Evolutionary conservation across 2,113 vertebrate species (phyloP).

Genomic region (Pimephales promelas): DNA sequence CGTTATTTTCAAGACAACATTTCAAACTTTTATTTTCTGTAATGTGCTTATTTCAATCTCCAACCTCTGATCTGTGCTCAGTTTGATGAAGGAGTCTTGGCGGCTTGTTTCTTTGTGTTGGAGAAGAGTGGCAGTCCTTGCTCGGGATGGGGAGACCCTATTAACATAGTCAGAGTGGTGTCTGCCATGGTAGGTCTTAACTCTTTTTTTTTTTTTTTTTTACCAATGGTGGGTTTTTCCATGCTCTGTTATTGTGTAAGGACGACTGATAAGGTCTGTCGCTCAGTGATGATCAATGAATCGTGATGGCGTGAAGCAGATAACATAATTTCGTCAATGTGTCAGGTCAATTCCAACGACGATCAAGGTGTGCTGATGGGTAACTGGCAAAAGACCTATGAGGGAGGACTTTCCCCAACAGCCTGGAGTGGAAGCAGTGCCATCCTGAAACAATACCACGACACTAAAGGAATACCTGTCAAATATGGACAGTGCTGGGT

Average conservation of each 20-base stretch:
- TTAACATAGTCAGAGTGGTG: slow-evolving; percentile 76
- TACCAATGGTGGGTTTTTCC: background rate
- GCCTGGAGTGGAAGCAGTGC: slow-evolving; percentile 89
- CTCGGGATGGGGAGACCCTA: slow-evolving; percentile 76
- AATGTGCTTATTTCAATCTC: slow-evolving; percentile 69
- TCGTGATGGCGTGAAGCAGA: background rate
- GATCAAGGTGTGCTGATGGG: slow-evolving; percentile 87
- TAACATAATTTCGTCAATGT: background rate
- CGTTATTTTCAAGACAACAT: too few relatives aligned
- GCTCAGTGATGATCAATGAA: background rate
- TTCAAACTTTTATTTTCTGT: background rate
- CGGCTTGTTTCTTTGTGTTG: background rate
- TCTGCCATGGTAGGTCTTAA: slow-evolving; percentile 73
- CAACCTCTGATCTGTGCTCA: slow-evolving; percentile 62
- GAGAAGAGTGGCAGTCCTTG: background rate
- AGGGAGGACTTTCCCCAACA: slow-evolving; percentile 79
- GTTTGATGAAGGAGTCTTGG: slow-evolving; percentile 24
- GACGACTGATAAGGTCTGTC: background rate
- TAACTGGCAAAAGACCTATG: slow-evolving; percentile 85
- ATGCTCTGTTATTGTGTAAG: background rate
- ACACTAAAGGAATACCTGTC: slow-evolving; percentile 74
- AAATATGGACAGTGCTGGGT: slow-evolving; percentile 95
- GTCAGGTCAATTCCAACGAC: slow-evolving; percentile 57
- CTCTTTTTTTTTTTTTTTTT: too few relatives aligned
- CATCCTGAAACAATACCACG: slow-evolving; percentile 83